Conservation (phyloP, 92 coral and sea anemone genomes). For the Umimayanthus chanpuru region DNA sequence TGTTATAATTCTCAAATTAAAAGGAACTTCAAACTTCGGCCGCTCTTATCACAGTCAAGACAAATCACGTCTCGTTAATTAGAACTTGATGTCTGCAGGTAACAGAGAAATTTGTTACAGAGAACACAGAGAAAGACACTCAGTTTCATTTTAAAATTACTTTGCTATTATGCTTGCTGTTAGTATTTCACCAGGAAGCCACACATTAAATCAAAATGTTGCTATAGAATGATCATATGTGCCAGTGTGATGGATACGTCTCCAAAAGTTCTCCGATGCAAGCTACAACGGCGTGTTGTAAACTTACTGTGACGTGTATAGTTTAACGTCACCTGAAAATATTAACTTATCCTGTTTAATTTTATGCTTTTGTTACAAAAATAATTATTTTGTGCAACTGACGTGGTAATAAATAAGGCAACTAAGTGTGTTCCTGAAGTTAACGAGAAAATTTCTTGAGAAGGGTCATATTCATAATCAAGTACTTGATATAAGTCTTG, state of each 20-base stretch:
- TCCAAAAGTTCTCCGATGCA: no score
- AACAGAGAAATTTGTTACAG: slow-evolving; percentile 6
- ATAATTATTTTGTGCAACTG: no score
- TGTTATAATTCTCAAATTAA: neutral
- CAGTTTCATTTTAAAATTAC: neutral
- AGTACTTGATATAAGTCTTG: neutral
- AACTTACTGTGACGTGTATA: neutral
- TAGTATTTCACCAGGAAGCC: no score
- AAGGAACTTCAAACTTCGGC: slow-evolving; percentile 7
- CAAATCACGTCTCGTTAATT: neutral
- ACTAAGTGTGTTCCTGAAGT: neutral
- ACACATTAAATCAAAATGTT: no score
- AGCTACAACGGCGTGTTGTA: no score
- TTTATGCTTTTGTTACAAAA: no score
- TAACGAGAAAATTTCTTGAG: neutral
- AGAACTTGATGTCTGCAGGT: slow-evolving; percentile 13
- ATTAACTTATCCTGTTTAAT: neutral
- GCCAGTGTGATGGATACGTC: no score
- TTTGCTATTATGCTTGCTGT: neutral
- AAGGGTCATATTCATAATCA: neutral
- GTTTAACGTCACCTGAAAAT: no score
- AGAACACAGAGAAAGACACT: neutral
- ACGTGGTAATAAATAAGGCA: neutral
- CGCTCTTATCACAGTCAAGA: neutral
- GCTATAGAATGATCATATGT: no score